Conservation (phyloP, 2,113 vertebrate species). For the Calyptommatus sinebrachiatus region DNA sequence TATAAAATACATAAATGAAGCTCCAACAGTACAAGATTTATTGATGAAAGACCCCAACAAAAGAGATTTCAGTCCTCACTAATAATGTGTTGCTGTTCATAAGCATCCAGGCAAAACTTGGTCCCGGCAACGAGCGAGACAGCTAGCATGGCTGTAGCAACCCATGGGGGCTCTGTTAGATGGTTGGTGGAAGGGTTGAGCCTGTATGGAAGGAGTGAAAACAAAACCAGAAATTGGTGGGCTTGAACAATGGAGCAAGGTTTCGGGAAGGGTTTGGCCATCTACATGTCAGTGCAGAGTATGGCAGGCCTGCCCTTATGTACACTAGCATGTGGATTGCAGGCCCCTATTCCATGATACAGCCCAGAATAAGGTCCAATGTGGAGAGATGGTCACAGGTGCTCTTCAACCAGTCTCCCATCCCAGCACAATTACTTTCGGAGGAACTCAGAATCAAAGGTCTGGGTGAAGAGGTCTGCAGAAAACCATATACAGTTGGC, state of each 20-base stretch:
- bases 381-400: too few relatives aligned
- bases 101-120: constrained; percentile 50
- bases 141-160: constrained; percentile 63
- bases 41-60: constrained; percentile 26
- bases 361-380: too few relatives aligned
- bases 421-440: too few relatives aligned
- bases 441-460: too few relatives aligned
- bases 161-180: constrained; percentile 63
- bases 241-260: background rate
- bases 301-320: too few relatives aligned
- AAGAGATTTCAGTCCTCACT: constrained; percentile 44
- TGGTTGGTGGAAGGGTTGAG: constrained; percentile 59
- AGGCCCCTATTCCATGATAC: too few relatives aligned
- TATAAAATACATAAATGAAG: background rate
- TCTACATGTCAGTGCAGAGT: too few relatives aligned
- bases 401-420: too few relatives aligned
- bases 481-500: too few relatives aligned
- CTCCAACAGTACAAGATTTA: constrained; percentile 44
- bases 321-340: too few relatives aligned
- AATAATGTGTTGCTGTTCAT: constrained; percentile 49
- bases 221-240: background rate
- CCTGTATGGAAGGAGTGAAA: constrained; percentile 46
- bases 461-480: too few relatives aligned
- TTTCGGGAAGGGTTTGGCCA: too few relatives aligned
- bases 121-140: constrained; percentile 60